These are phyloP conservation scores for Metridium senile DNA, from an alignment of 92 coral and sea anemone genomes.

Conservation along the genomic window DNA sequence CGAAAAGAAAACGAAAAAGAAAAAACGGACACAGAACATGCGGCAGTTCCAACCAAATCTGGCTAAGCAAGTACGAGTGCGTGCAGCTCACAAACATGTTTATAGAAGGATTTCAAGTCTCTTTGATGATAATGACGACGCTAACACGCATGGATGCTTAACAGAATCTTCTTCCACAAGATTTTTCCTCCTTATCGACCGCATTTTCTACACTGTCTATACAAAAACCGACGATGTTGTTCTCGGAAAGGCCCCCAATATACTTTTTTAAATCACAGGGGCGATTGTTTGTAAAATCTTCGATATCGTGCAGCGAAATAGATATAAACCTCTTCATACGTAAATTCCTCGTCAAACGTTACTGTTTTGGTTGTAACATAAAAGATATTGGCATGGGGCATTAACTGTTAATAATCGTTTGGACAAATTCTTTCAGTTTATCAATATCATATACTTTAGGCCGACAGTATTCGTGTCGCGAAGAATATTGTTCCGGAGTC, in stretches of 20 bases:
- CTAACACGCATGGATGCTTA: background rate
- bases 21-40: slow-evolving; percentile 18
- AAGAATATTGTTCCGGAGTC: background rate
- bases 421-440: background rate
- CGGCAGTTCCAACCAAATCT: slow-evolving; percentile 11
- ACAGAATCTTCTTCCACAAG: background rate
- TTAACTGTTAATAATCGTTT: slow-evolving; percentile 29
- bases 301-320: background rate
- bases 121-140: background rate
- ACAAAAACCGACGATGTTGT: background rate
- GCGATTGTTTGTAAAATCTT: background rate
- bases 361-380: background rate
- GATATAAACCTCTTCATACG: background rate
- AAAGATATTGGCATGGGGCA: slow-evolving; percentile 13
- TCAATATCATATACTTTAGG: slow-evolving; percentile 23
- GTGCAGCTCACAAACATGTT: background rate
- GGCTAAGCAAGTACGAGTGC: background rate
- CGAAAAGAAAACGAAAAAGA: background rate
- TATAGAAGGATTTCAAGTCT: background rate
- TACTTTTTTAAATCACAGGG: background rate
- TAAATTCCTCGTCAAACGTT: background rate
- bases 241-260: background rate
- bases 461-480: slow-evolving; percentile 8
- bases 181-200: background rate
- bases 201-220: background rate